Percentiles rank a stretch among this genome's conserved stretches.
Conservation (phyloP, 53 echinoderm and acorn worm species). For the Patiria pectinifera region DNA sequence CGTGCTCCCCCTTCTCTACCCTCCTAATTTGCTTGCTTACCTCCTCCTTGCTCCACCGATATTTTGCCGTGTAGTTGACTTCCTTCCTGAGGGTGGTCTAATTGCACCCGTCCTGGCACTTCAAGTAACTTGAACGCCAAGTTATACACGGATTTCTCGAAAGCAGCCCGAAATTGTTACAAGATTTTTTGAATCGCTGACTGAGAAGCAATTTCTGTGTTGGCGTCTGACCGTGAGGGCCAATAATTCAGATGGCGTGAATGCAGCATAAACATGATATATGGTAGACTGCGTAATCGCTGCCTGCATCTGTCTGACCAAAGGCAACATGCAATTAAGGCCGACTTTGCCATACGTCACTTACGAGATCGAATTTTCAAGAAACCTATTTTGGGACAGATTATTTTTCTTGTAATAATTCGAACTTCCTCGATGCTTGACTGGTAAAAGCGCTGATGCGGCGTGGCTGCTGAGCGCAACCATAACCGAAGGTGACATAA, state of each 20-base stretch:
- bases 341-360: neutral
- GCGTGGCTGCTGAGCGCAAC: too few relatives aligned
- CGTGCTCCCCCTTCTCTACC: neutral
- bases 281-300: neutral
- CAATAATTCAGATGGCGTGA: neutral
- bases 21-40: neutral
- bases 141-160: neutral
- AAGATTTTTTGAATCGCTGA: neutral
- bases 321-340: neutral
- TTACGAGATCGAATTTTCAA: too few relatives aligned
- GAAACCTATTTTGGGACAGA: too few relatives aligned
- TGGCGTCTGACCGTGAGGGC: neutral
- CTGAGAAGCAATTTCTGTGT: neutral
- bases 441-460: too few relatives aligned
- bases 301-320: neutral
- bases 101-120: neutral
- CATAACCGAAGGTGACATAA: too few relatives aligned
- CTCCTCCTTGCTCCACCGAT: neutral
- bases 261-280: neutral
- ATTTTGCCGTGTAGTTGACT: neutral
- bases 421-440: too few relatives aligned
- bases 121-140: neutral
- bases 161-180: neutral
- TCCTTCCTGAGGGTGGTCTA: neutral
- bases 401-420: too few relatives aligned